Conservation (phyloP, 2,797 vertebrate species). For the Scyliorhinus canicula region DNA sequence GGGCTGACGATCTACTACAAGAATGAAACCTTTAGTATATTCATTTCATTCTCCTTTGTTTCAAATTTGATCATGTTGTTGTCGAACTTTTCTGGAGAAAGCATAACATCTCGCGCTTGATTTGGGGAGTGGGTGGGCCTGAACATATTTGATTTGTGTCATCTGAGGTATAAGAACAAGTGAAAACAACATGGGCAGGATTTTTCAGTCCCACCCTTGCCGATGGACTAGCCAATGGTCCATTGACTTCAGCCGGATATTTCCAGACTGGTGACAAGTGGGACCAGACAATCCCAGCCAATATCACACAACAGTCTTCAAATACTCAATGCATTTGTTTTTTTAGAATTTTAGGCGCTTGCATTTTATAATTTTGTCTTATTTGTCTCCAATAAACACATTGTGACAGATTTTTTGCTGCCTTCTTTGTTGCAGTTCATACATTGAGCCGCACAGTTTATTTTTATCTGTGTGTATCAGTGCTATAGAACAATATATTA, state of each 20-base stretch:
- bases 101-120: not conserved
- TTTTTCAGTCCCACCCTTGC: too few relatives aligned
- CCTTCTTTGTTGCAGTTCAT: not conserved
- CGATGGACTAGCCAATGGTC: too few relatives aligned
- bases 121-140: not conserved
- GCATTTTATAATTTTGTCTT: not conserved
- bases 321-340: too few relatives aligned
- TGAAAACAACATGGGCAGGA: not conserved
- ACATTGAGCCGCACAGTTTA: not conserved
- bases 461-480: too few relatives aligned
- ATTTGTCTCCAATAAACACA: not conserved
- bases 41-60: not conserved
- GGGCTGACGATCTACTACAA: not conserved
- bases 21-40: not conserved
- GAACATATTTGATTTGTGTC: not conserved
- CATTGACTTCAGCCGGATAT: too few relatives aligned
- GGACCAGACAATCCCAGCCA: too few relatives aligned
- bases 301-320: not conserved
- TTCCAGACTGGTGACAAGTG: too few relatives aligned
- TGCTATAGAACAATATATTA: not conserved
- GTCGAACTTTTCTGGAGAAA: not conserved
- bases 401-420: not conserved
- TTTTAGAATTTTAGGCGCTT: not conserved
- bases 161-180: not conserved
- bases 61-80: not conserved